Base-by-base conservation (phyloP, 2,113 vertebrate genomes). In the Ifrita kowaldi region DNA sequence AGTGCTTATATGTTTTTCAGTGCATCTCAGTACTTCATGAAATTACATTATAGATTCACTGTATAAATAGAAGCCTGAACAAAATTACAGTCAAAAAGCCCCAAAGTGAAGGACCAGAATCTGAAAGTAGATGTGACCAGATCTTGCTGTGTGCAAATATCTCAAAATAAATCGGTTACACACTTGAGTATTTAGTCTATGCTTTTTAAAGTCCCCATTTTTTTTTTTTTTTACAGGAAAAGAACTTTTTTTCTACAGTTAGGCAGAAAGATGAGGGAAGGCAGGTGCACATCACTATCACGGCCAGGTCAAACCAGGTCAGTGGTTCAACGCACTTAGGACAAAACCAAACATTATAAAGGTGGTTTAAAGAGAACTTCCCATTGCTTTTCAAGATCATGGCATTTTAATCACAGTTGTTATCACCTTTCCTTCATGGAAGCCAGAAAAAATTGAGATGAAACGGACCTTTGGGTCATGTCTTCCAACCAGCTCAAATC, bases 21-120 rank as follows among this genome's bases (percentile, higher is more conserved):
- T 96, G 97, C 97, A 95, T 98, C 96, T 97, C 97, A 95, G 97
- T 97, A 97, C 96, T 97, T 97, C 68, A 91, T 95, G 95, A 98
- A 98, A 98, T 98, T 98, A 97, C 97, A 98, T 98, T 98, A 98
- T 96, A 98, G 97, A 98, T 98, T 98, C 98, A 98, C 96, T 97
- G 96, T 97, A 97, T 97, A 98, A 98, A 97, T 97, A 98, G 97
- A 95, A 96, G 87, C 87, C 97, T 71, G 97, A 91, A 97, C 95
- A 91, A 96, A 95, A 97, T 97, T 95, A 84, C 85, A 90, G 94
- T 86, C 94, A 94, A 95, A 94, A 96, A 77, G 57, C 79, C 93
- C 77, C 73, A 85, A 83, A 96, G 92, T 18, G 4, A 94, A 85
- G n/a, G 47, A 94, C 69, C 23, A 62, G 62, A 49, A 87, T 92